These are phyloP conservation scores for Antheraea yamamai DNA, from an alignment of 2,888 invertebrate species.

Conservation along the genomic window DNA sequence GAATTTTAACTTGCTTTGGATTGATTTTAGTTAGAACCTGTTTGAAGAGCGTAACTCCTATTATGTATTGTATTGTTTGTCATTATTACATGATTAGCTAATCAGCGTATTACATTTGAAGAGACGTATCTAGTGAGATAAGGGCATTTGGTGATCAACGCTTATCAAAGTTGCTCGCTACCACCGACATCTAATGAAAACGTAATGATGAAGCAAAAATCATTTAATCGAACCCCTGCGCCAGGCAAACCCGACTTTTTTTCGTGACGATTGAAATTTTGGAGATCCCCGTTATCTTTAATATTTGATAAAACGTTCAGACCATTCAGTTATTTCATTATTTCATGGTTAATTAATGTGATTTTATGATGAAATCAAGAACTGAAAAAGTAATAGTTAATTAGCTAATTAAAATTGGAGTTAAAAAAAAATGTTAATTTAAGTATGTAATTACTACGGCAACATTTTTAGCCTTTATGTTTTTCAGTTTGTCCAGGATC, in stretches of 20 bases:
- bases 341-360: no score
- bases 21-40: no score
- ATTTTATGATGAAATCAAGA: neutral
- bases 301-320: neutral
- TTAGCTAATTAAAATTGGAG: no score
- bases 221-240: constrained; percentile 42
- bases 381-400: no score
- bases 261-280: constrained; percentile 14
- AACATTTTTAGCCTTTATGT: no score
- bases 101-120: neutral
- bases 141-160: constrained; percentile 10
- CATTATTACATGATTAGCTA: neutral
- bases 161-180: constrained; percentile 24
- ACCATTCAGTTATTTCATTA: neutral
- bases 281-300: neutral
- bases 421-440: no score
- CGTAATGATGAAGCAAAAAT: constrained; percentile 64
- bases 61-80: neutral
- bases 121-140: constrained; percentile 6
- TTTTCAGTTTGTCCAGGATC: no score
- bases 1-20: no score
- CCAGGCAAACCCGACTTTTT: constrained; percentile 15
- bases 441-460: no score
- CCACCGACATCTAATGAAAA: constrained; percentile 56
- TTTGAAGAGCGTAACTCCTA: no score